Evolutionary conservation across 2,113 vertebrate species (phyloP), one percentile per base, ranked within the genome.

Genomic region (Polyodon spathula): DNA sequence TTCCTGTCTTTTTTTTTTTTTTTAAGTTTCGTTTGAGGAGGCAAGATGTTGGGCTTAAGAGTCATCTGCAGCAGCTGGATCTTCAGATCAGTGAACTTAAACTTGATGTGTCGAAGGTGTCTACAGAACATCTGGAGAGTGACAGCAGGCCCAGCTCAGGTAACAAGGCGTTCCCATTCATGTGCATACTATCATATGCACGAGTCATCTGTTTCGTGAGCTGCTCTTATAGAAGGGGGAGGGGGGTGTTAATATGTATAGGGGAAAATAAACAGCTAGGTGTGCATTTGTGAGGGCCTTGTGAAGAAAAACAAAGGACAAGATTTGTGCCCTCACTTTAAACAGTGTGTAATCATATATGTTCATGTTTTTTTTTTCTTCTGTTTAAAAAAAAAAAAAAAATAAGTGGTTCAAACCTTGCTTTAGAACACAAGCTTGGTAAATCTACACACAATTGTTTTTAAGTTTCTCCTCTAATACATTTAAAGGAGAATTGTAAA

Each of bases 111-210:
- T 80, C 69, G 71, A 88, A 92, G 40, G 81, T 82, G 3, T 86
- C 91, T 54, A 73, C 74, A 1, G 93, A 94, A 68, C 88, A 86
- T 58, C 73, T 84, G 42, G 95, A 98, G 63, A 90, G 85, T 1
- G 94, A 98, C 86, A 98, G 95, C 76, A 80, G 95, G 17, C 95
- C 94, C 62, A 98, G 95, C 78, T 98, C 95, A 76, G 94, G 95
- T 96, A 75, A 75, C 54, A 40, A 42, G 50, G 0, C 17, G 54
- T 16, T 40, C 40, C 50, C 0, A 5, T 50, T 50, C 27, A 27
- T 3, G 3, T 3, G 27, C 27, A 27, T 27, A 27, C 27, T 27
- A 27, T 27, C 1, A 27, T 27, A 27, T 27, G 3, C 27, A 27
- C 27, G 3, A 1, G 27, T 27, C 27, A 27, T 27, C 27, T 3